phyloP scores from a whole-genome alignment of 2,888 invertebrate species.

The Monoplex corrugatus region DNA sequence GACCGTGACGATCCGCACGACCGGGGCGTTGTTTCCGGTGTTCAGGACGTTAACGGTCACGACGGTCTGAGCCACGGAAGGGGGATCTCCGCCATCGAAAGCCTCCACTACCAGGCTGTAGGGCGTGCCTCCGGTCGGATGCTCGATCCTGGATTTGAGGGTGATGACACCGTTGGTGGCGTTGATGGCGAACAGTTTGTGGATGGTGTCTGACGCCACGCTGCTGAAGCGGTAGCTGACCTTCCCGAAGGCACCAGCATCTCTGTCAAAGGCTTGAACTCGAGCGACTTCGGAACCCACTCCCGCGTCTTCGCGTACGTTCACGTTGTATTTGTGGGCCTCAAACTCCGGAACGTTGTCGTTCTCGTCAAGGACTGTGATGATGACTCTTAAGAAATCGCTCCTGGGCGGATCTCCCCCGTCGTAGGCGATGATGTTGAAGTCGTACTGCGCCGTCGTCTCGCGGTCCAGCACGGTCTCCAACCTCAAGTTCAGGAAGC shows the following conservation, averaged over 20 bases:
- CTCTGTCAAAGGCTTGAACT: constrained; percentile 66
- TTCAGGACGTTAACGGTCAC: constrained; percentile 84
- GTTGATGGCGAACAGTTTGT: constrained; percentile 57
- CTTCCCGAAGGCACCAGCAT: constrained; percentile 67
- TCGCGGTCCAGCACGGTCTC: constrained; percentile 70
- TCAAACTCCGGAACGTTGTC: constrained; percentile 68
- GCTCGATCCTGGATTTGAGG: constrained; percentile 40
- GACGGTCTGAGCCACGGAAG: constrained; percentile 57
- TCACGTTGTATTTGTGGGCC: constrained; percentile 40
- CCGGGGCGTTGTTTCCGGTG: constrained; percentile 96
- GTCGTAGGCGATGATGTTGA: constrained; percentile 71
- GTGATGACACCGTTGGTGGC: constrained; percentile 52
- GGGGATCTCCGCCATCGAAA: constrained; percentile 59
- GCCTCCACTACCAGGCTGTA: constrained; percentile 59
- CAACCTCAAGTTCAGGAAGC: constrained; percentile 67
- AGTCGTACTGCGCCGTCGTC: constrained; percentile 62
- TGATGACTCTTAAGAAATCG: constrained; percentile 64
- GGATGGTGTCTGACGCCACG: constrained; percentile 48
- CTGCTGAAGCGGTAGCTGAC: constrained; percentile 64
- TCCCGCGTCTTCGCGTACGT: constrained; percentile 48
- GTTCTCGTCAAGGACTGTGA: constrained; percentile 71
- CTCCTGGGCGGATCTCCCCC: constrained; percentile 64
- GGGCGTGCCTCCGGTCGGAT: constrained; percentile 26
- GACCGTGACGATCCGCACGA: constrained; percentile 77
- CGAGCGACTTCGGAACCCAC: constrained; percentile 48